phyloP scores from a whole-genome alignment of 2,888 invertebrate species.

The Acanthococcus lagerstroemiae region DNA sequence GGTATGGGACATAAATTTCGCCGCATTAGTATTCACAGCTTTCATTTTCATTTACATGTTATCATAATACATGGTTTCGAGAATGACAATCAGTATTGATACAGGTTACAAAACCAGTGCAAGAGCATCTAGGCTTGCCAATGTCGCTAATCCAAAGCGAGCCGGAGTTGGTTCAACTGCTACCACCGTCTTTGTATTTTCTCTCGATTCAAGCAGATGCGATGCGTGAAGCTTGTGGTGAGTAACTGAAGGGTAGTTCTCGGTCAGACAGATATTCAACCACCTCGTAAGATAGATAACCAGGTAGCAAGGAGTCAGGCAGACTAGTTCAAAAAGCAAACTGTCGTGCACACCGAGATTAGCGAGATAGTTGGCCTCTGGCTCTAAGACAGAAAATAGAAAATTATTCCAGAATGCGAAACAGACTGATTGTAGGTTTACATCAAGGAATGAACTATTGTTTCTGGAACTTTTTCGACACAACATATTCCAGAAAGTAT shows the following conservation, averaged over 20 bases:
- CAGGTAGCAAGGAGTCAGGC: too few relatives aligned
- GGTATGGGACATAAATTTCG: slow-evolving; percentile 38
- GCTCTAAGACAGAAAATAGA: neutral
- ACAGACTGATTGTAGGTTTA: too few relatives aligned
- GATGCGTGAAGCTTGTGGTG: slow-evolving; percentile 65
- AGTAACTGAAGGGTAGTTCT: slow-evolving; percentile 33
- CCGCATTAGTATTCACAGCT: neutral
- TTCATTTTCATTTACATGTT: neutral
- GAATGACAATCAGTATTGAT: too few relatives aligned
- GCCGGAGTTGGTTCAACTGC: slow-evolving; percentile 60
- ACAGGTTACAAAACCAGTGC: slow-evolving; percentile 74
- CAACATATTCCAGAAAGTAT: too few relatives aligned
- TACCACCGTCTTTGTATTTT: slow-evolving; percentile 75
- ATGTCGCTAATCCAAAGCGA: slow-evolving; percentile 33
- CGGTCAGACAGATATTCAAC: neutral
- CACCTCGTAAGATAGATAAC: too few relatives aligned
- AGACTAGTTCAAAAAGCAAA: too few relatives aligned
- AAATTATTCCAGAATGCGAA: too few relatives aligned
- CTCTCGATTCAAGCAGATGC: slow-evolving; percentile 76
- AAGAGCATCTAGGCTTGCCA: slow-evolving; percentile 64
- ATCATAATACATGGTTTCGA: slow-evolving; percentile 12
- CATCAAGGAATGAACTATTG: too few relatives aligned
- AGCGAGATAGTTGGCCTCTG: too few relatives aligned
- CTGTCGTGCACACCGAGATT: too few relatives aligned
- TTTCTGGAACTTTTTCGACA: too few relatives aligned